Base-by-base conservation (phyloP, 2,888 invertebrate genomes). In the Linhomoeus sp. region DNA sequence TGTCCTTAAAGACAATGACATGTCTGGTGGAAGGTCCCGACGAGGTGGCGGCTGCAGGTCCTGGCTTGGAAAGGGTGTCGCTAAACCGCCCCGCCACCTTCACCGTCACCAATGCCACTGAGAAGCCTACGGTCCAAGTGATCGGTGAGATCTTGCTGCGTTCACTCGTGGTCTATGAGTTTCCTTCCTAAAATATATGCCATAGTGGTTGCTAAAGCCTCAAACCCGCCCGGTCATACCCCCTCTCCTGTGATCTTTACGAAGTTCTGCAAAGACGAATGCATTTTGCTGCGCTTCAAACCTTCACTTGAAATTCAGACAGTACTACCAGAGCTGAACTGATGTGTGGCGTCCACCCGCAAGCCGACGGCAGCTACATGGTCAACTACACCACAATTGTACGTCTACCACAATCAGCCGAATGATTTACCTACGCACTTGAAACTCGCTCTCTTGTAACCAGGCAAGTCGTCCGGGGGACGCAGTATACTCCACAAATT, bases 361-460 rank as follows among this genome's bases (percentile, higher is more conserved):
- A 83, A 56, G 80, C 19, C 64, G 73, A 43, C 75, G 63, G 63
- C 56, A 68, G 64, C 70, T 55, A 70, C 45, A 70, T 79, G 0
- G 77, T 81, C 0, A 81, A 81, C 58, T 83, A 83, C 66, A 76
- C 78, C n/a, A n/a, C n/a, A n/a, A n/a, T n/a, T n/a, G n/a, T n/a
- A n/a, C n/a, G n/a, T n/a, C n/a, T n/a, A n/a, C n/a, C n/a, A n/a
- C n/a, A n/a, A n/a, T n/a, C n/a, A n/a, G n/a, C n/a, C n/a, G n/a
- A n/a, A n/a, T n/a, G n/a, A n/a, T n/a, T n/a, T n/a, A n/a, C n/a
- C n/a, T n/a, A n/a, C n/a, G n/a, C n/a, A n/a, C n/a, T n/a, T n/a
- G n/a, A n/a, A n/a, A n/a, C n/a, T n/a, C n/a, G n/a, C n/a, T n/a
- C n/a, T n/a, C n/a, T n/a, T n/a, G n/a, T n/a, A n/a, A n/a, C n/a